Evolutionary conservation across 2,113 vertebrate genomes (phyloP), one percentile per base, ranked within the genome.

Genomic region (Tautogolabrus adspersus): DNA sequence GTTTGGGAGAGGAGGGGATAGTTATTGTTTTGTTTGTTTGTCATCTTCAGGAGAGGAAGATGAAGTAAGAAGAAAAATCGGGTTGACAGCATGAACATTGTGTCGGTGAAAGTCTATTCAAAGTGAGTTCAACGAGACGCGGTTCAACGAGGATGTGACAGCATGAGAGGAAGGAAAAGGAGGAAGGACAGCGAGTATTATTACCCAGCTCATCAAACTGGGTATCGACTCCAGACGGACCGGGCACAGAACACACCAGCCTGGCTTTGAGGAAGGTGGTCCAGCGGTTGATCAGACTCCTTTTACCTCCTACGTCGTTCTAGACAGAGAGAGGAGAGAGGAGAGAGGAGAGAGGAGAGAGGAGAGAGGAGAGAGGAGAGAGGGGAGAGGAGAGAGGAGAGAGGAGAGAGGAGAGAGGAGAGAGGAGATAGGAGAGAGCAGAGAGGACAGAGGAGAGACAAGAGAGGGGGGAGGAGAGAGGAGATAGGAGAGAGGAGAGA

Each of bases 211-310:
- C 94, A 65, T 97, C 94, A 0, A 97, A 97, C 70, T 96, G 93
- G 0, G 96, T 96, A 91, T 97, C 94, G 0, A 95, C 92, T 46
- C 95, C 95, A 1, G 94, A 94, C 0, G 88, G 93, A 0, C 95
- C 95, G 0, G 96, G 93, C 5, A 96, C 93, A 1, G 96, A 96
- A 72, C 96, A 97, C 63, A 97, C 90, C 61, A 97, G 91, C 40
- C 96, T 85, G 5, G 96, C 96, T 88, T 97, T 97, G 16, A 96
- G 95, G 90, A 96, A 97, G 0, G 96, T 97, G 77, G 94, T 97
- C 96, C 96, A 97, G 26, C 96, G 95, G 83, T 96, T 96, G 85
- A 96, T 97, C 84, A 97, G 95, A 78, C 96, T 94, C 73, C 91
- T 93, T 75, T 92, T 96, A 13, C 96, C 96, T 3, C 96, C 96